Conservation (phyloP, 2,113 vertebrate genomes). For the Cololabis saira region DNA sequence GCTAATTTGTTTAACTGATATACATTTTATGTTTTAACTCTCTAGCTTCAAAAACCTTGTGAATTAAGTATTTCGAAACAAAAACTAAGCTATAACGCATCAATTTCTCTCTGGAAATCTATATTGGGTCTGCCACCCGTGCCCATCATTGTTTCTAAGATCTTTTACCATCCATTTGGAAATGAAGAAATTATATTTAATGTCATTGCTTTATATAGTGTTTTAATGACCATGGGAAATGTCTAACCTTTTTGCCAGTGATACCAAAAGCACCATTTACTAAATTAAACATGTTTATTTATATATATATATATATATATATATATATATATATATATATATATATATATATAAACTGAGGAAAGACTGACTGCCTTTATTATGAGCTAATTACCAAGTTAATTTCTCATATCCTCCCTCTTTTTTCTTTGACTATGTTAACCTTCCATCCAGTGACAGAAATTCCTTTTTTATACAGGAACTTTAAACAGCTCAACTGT, state of each 20-base stretch:
- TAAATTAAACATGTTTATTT: conserved; percentile 53
- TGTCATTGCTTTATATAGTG: conserved; percentile 74
- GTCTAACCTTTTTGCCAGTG: conserved; percentile 66
- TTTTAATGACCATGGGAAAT: conserved; percentile 73
- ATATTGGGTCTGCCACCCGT: conserved; percentile 59
- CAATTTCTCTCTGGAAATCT: conserved; percentile 57
- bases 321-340: background rate
- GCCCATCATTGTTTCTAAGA: conserved; percentile 57
- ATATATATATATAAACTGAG: conserved; percentile 36
- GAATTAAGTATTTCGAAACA: conserved; percentile 75
- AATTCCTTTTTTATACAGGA: conserved; percentile 59
- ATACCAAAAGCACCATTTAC: conserved; percentile 71
- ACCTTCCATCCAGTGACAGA: conserved; percentile 64
- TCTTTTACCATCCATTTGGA: conserved; percentile 49
- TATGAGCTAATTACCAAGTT: conserved; percentile 71
- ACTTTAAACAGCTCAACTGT: conserved; percentile 75
- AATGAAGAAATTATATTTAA: conserved; percentile 52
- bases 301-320: conserved; percentile 16
- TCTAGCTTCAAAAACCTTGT: conserved; percentile 80
- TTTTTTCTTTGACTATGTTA: conserved; percentile 44
- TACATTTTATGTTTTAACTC: conserved; percentile 75
- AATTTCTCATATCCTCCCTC: conserved; percentile 46
- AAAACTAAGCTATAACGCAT: conserved; percentile 64
- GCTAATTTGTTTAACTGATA: conserved; percentile 64
- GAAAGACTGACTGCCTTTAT: conserved; percentile 70